Percentiles rank a stretch among this genome's conserved stretches.
phyloP scores from a whole-genome alignment of 2,113 vertebrate species.

The Bufo bufo region DNA sequence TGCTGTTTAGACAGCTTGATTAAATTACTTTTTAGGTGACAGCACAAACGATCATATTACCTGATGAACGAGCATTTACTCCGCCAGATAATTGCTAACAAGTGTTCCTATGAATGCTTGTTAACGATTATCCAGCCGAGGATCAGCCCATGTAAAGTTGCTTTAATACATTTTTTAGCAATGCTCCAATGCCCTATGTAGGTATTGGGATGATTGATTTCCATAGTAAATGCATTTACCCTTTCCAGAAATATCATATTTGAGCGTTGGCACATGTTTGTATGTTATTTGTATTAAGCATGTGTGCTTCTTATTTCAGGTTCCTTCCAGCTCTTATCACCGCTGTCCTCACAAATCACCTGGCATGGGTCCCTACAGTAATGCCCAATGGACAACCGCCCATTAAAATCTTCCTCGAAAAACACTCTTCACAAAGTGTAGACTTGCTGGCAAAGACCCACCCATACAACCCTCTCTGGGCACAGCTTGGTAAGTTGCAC shows the following conservation, averaged over 20 bases:
- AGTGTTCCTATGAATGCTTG: no score
- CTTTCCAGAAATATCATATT: background rate
- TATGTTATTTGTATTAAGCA: background rate
- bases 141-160: no score
- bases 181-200: no score
- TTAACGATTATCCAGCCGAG: no score
- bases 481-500: conserved; percentile 87
- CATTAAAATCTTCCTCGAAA: conserved; percentile 96
- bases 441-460: conserved; percentile 97
- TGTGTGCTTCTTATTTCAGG: conserved; percentile 70
- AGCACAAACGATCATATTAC: no score
- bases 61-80: no score
- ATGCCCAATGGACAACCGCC: conserved; percentile 98
- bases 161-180: no score
- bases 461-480: conserved; percentile 97
- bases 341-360: conserved; percentile 93
- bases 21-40: no score
- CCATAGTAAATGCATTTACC: background rate
- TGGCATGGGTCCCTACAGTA: conserved; percentile 98
- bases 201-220: background rate
- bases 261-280: background rate
- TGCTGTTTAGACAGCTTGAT: no score
- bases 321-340: conserved; percentile 96
- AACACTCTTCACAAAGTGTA: conserved; percentile 96
- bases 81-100: no score